Conservation (phyloP, 2,113 vertebrate genomes). For the Sigmodon hispidus region DNA sequence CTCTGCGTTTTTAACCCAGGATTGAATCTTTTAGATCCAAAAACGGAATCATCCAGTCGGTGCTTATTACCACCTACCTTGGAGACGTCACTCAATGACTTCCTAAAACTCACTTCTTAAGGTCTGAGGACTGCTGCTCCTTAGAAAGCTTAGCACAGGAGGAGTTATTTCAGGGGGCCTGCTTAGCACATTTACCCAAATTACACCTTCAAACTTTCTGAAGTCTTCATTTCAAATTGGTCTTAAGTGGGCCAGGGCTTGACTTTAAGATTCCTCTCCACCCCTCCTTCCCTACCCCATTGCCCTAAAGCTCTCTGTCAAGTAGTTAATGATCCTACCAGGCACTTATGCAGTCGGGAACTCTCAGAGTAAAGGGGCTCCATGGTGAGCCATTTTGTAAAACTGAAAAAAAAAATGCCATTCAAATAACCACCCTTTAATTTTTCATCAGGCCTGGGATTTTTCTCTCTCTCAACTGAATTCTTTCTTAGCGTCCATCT, state of each 20-base stretch:
- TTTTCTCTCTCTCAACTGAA: not conserved
- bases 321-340: slow-evolving; percentile 72
- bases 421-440: slow-evolving; percentile 68
- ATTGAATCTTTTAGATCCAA: slow-evolving; percentile 57
- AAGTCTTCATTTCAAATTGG: slow-evolving; percentile 77
- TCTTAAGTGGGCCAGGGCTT: slow-evolving; percentile 60
- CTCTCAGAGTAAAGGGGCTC: slow-evolving; percentile 66
- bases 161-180: slow-evolving; percentile 48
- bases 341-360: slow-evolving; percentile 59
- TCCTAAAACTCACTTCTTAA: slow-evolving; percentile 51
- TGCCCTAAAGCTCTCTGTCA: slow-evolving; percentile 61
- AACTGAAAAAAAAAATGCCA: slow-evolving; percentile 60
- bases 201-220: slow-evolving; percentile 71
- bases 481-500: slow-evolving; percentile 50
- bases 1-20: not conserved
- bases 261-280: slow-evolving; percentile 53
- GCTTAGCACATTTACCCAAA: slow-evolving; percentile 71
- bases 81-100: slow-evolving; percentile 66
- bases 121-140: slow-evolving; percentile 11
- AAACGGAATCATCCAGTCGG: slow-evolving; percentile 55
- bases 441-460: slow-evolving; percentile 42
- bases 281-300: not conserved
- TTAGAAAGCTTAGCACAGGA: slow-evolving; percentile 30
- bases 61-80: slow-evolving; percentile 68
- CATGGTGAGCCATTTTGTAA: slow-evolving; percentile 70